Evolutionary conservation across 2,113 vertebrate species (phyloP).

Genomic region (Peucedramus taeniatus): DNA sequence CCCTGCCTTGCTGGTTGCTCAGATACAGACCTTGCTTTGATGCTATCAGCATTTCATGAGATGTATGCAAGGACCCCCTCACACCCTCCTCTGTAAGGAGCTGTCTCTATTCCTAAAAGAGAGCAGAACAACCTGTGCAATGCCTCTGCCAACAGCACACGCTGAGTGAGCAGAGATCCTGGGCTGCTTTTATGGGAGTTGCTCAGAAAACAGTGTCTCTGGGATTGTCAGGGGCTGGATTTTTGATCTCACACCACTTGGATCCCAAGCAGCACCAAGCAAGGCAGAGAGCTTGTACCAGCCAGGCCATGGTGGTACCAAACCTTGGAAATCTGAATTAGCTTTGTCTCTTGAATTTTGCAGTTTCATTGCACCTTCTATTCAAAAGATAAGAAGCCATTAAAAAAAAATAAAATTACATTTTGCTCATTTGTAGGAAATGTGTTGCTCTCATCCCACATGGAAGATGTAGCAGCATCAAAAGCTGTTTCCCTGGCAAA

Average conservation of each 20-base stretch:
- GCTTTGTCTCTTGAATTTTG: not conserved
- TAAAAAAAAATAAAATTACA: not conserved
- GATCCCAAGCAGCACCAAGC: not conserved
- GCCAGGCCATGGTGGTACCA: not conserved
- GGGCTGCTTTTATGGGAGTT: not conserved
- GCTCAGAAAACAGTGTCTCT: not conserved
- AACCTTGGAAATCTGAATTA: not conserved
- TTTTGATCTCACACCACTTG: not conserved
- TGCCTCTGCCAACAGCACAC: not conserved
- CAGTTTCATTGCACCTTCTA: not conserved
- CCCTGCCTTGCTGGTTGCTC: not conserved
- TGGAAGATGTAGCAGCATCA: not conserved
- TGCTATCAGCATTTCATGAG: not conserved
- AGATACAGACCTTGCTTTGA: not conserved
- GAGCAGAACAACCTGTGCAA: not conserved
- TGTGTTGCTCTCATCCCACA: not conserved
- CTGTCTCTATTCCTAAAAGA: not conserved
- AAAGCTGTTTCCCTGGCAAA: not conserved
- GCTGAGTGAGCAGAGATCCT: not conserved
- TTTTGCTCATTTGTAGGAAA: not conserved
- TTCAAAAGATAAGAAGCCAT: not conserved
- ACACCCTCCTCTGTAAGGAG: not conserved
- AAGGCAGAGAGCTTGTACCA: not conserved
- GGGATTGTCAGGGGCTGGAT: not conserved
- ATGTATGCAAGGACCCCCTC: not conserved